A percentile compares a stretch with the other conserved stretches of the same genome.
These are phyloP conservation scores for Leptopilina drosophilae DNA, from an alignment of 2,888 invertebrate genomes.

Conservation along the genomic window DNA sequence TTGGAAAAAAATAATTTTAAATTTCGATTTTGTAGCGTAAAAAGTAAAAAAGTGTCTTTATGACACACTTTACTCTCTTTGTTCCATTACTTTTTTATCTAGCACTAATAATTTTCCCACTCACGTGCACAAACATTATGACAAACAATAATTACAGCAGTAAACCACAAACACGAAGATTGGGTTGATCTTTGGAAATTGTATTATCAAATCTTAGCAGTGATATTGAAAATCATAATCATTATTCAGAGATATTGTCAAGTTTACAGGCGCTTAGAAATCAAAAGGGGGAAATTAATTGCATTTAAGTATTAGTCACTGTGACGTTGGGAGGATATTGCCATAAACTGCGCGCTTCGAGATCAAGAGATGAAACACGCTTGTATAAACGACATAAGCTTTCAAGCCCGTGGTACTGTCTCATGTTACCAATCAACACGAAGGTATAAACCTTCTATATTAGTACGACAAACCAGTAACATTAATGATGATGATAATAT, in stretches of 20 bases:
- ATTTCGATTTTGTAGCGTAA: no score
- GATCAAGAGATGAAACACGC: constrained; percentile 18
- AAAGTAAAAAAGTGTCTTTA: no score
- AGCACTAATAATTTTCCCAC: no score
- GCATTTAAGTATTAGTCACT: constrained; percentile 1
- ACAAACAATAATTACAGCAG: no score
- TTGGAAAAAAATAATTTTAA: no score
- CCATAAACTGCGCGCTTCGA: constrained; percentile 31
- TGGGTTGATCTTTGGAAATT: no score
- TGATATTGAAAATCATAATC: no score
- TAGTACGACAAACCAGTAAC: constrained; percentile 35
- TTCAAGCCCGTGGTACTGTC: background rate
- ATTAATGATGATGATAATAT: constrained; percentile 45
- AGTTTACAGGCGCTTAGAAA: constrained; percentile 19
- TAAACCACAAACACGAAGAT: no score
- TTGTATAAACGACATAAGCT: constrained; percentile 16
- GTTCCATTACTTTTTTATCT: no score
- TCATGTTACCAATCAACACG: constrained; percentile 46
- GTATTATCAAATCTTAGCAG: no score
- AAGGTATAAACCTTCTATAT: constrained; percentile 46
- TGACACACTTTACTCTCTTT: no score
- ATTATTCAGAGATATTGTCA: background rate
- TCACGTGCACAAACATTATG: no score
- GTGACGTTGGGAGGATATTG: background rate
- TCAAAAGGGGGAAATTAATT: constrained; percentile 23